These are phyloP conservation scores for Leptodactylus fallax DNA, from an alignment of 2,797 vertebrate species.

Conservation along the genomic window DNA sequence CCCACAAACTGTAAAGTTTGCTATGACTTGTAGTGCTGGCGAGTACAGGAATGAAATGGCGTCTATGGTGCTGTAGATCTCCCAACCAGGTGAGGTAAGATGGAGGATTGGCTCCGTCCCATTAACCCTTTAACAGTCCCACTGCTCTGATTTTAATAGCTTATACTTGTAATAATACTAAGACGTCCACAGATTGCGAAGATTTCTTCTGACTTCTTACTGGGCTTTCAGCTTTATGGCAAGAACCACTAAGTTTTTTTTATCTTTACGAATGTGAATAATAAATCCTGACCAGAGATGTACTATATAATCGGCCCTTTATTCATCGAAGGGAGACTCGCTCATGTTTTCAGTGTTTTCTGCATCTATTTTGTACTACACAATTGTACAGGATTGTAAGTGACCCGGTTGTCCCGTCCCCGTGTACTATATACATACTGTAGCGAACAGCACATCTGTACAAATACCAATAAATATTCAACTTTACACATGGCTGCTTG, in stretches of 20 bases:
- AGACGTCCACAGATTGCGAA: too few species aligned
- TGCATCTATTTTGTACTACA: background rate
- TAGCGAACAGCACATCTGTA: background rate
- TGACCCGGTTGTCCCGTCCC: background rate
- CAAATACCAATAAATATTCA: background rate
- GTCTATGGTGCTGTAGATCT: too few species aligned
- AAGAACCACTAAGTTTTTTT: background rate
- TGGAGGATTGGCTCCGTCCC: too few species aligned
- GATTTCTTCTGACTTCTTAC: too few species aligned
- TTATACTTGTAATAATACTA: too few species aligned
- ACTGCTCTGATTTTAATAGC: too few species aligned
- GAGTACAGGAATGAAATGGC: too few species aligned
- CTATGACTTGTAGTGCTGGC: too few species aligned
- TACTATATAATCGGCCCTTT: background rate
- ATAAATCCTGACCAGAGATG: background rate
- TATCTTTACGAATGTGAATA: background rate
- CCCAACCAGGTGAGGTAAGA: too few species aligned
- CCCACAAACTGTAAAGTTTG: too few species aligned
- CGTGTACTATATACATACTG: background rate
- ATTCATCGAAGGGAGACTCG: slow-evolving; percentile 13
- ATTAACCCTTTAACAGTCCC: too few species aligned
- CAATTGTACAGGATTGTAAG: background rate
- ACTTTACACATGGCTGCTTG: background rate
- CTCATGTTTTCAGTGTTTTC: slow-evolving; percentile 6
- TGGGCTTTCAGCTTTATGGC: background rate